A percentile compares a stretch with the other conserved stretches of the same genome.
These are phyloP conservation scores for Ephydatia muelleri DNA, from an alignment of 37 sponge, comb jelly and placozoan species.

Conservation along the genomic window DNA sequence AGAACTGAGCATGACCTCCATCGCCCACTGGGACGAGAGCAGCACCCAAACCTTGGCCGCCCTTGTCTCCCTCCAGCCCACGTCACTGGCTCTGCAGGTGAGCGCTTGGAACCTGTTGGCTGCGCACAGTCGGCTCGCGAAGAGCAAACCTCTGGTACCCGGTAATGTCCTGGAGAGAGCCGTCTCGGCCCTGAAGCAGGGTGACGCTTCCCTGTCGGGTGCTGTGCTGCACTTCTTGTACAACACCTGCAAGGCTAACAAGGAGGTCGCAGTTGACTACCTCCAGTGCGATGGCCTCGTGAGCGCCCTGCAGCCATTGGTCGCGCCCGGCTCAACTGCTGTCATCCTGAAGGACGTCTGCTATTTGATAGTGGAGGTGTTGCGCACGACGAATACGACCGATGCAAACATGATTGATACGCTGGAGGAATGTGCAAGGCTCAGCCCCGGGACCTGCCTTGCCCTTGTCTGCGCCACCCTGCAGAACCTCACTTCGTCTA, in stretches of 20 bases:
- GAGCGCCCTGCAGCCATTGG: not conserved
- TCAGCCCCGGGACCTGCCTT: slow-evolving; percentile 10
- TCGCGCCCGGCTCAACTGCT: not conserved
- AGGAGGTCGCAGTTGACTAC: not conserved
- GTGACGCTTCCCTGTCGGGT: not conserved
- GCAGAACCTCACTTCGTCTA: not conserved
- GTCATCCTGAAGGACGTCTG: not conserved
- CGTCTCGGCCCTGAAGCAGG: not conserved
- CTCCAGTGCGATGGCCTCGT: not conserved
- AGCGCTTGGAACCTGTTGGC: slow-evolving; percentile 44
- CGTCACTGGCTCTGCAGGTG: slow-evolving; percentile 18
- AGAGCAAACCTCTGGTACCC: not conserved
- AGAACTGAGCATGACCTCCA: not conserved
- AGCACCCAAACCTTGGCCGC: slow-evolving; percentile 1
- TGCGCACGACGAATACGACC: not conserved
- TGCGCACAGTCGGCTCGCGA: not conserved
- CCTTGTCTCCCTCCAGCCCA: slow-evolving; percentile 33
- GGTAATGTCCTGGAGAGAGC: not conserved
- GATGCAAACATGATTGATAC: slow-evolving; percentile 14
- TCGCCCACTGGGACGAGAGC: slow-evolving; percentile 15
- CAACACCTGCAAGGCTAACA: not conserved
- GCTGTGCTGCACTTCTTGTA: slow-evolving; percentile 33
- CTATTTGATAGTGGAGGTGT: not conserved
- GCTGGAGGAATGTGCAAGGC: slow-evolving; percentile 20
- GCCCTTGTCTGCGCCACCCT: slow-evolving; percentile 31